phyloP scores from a whole-genome alignment of 2,113 vertebrate genomes.

The Planiliza haematocheilus region DNA sequence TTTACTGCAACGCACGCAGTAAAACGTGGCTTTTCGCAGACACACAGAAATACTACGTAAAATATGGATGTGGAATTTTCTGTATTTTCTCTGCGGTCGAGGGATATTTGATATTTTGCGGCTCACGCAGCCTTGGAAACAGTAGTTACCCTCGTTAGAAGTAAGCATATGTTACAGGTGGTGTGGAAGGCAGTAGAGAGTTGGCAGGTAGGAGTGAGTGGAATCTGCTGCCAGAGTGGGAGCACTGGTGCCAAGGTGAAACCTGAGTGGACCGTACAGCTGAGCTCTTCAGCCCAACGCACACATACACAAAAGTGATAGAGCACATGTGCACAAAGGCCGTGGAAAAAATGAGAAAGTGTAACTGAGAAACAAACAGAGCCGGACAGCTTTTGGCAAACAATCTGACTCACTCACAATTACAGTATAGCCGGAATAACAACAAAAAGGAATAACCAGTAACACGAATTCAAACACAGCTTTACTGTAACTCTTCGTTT shows the following conservation, averaged over 20 bases:
- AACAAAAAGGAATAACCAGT: slow-evolving; percentile 20
- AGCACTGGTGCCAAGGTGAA: slow-evolving; percentile 74
- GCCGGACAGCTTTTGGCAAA: slow-evolving; percentile 26
- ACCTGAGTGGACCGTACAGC: slow-evolving; percentile 70
- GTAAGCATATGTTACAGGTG: slow-evolving; percentile 81
- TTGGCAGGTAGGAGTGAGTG: slow-evolving; percentile 57
- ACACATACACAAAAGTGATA: slow-evolving; percentile 34
- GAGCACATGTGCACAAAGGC: slow-evolving; percentile 37
- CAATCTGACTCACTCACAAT: slow-evolving; percentile 50
- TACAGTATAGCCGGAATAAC: slow-evolving; percentile 2
- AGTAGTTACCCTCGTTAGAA: slow-evolving; percentile 67
- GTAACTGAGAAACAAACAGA: slow-evolving; percentile 58
- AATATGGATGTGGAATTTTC: slow-evolving; percentile 48
- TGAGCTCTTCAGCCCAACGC: slow-evolving; percentile 52
- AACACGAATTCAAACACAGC: slow-evolving; percentile 17
- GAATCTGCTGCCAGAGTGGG: slow-evolving; percentile 72
- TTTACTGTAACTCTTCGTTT: slow-evolving; percentile 68
- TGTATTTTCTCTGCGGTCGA: slow-evolving; percentile 42
- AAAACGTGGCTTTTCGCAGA: slow-evolving; percentile 28
- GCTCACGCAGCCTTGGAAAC: slow-evolving; percentile 61
- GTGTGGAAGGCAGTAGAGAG: slow-evolving; percentile 69
- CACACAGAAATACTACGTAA: slow-evolving; percentile 37
- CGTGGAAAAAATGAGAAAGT: slow-evolving; percentile 37
- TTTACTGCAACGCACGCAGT: slow-evolving; percentile 40
- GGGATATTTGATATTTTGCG: slow-evolving; percentile 67